Conservation (phyloP, 2,888 invertebrate genomes). For the Drosophila nr. fundita region DNA sequence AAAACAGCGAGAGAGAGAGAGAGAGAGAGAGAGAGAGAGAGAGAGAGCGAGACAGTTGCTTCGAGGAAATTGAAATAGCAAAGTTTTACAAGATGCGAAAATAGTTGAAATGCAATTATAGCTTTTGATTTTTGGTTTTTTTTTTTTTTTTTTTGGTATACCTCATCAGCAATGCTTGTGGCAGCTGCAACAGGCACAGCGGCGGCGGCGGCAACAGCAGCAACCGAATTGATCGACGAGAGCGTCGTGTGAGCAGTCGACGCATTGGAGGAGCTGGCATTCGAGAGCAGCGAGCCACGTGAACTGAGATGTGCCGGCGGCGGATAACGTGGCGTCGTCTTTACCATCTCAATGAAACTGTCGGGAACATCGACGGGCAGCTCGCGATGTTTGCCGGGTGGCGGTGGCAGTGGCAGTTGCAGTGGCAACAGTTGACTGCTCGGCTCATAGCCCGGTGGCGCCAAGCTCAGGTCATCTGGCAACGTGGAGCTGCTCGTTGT, state of each 20-base stretch:
- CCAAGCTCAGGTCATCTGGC: conserved; percentile 75
- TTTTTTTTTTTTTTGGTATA: conserved; percentile 36
- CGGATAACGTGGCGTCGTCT: conserved; percentile 90
- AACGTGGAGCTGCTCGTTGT: conserved; percentile 58
- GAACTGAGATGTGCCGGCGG: conserved; percentile 85
- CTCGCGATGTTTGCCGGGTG: conserved; percentile 86
- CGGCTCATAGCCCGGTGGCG: conserved; percentile 83
- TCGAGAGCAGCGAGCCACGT: conserved; percentile 80
- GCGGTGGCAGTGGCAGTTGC: conserved; percentile 18
- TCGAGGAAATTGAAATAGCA: conserved; percentile 10
- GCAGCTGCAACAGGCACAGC: conserved; percentile 21
- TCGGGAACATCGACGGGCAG: conserved; percentile 96
- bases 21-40: not conserved
- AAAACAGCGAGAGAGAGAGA: not conserved
- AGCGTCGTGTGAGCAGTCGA: conserved; percentile 75
- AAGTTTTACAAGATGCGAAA: conserved; percentile 9
- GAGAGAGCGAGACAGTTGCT: not conserved
- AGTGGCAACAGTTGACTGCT: conserved; percentile 26
- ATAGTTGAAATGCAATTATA: conserved; percentile 24
- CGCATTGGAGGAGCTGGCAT: conserved; percentile 72
- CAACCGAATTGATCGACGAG: conserved; percentile 31
- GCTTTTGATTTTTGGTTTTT: not conserved
- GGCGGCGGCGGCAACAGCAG: conserved; percentile 7
- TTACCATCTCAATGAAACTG: conserved; percentile 93
- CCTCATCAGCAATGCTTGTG: conserved; percentile 55